Conservation (phyloP, 2,888 invertebrate species). For the Drosophila mettleri region DNA sequence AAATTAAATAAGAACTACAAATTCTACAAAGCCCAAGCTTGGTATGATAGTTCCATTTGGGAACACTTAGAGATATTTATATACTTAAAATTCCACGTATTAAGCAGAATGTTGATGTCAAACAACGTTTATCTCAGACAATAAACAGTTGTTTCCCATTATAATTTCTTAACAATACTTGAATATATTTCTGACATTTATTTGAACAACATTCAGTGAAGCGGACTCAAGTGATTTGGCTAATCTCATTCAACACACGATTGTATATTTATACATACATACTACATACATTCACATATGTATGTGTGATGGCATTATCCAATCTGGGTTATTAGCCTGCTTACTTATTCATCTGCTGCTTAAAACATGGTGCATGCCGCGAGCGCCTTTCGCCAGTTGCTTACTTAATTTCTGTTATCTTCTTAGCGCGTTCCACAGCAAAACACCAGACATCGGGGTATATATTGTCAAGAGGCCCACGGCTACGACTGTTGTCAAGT, state of each 20-base stretch:
- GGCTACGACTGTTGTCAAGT: slow-evolving; percentile 47
- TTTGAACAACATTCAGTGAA: slow-evolving; percentile 1
- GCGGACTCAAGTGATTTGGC: slow-evolving; percentile 20
- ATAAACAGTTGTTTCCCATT: slow-evolving; percentile 6
- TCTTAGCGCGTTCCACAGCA: slow-evolving; percentile 60
- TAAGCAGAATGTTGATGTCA: not conserved
- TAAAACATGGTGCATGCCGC: slow-evolving; percentile 27
- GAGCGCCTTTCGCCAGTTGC: slow-evolving; percentile 10
- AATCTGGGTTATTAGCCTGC: slow-evolving; percentile 49
- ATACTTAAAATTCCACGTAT: not conserved
- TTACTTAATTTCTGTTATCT: slow-evolving; percentile 64
- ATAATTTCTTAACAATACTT: not conserved
- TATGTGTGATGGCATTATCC: slow-evolving; percentile 17
- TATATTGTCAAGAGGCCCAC: slow-evolving; percentile 51
- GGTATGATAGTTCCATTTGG: not conserved
- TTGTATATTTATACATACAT: not conserved
- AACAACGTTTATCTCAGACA: not conserved
- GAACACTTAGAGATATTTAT: not conserved
- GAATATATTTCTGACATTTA: not conserved
- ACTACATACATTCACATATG: not conserved
- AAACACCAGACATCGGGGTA: slow-evolving; percentile 63
- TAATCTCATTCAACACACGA: slow-evolving; percentile 28
- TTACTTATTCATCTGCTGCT: slow-evolving; percentile 47
- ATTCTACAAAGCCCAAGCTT: too few species aligned
- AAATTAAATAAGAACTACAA: too few species aligned